phyloP scores from a whole-genome alignment of 2,113 vertebrate species.

The Lathamus discolor region DNA sequence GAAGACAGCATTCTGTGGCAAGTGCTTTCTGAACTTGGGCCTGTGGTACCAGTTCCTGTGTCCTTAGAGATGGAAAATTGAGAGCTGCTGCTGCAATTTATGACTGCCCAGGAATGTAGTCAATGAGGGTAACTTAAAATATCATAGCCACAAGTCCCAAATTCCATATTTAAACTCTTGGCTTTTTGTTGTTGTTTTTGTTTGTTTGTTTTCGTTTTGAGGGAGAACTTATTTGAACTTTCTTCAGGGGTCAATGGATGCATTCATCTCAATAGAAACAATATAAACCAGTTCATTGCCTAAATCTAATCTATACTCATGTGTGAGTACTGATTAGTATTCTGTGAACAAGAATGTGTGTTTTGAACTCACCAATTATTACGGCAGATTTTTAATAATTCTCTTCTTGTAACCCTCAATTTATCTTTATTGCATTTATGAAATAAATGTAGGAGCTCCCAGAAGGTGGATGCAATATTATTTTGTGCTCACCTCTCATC shows the following conservation, averaged over 20 bases:
- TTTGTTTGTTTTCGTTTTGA: neutral
- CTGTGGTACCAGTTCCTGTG: neutral
- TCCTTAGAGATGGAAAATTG: neutral
- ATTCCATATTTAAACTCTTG: neutral
- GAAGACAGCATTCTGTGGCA: neutral
- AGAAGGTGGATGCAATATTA: constrained; percentile 41
- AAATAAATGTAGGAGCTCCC: constrained; percentile 25
- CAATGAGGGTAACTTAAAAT: neutral
- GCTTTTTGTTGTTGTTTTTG: no score
- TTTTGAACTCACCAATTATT: constrained; percentile 47
- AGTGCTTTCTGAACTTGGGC: neutral
- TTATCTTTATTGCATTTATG: constrained; percentile 50
- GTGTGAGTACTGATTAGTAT: neutral
- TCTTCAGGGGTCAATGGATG: neutral
- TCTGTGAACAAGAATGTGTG: neutral
- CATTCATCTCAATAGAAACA: neutral
- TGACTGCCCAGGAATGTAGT: neutral
- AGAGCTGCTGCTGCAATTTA: neutral
- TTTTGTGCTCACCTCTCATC: constrained; percentile 39
- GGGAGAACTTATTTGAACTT: neutral
- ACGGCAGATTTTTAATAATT: constrained; percentile 43
- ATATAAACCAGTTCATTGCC: neutral
- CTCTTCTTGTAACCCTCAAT: constrained; percentile 17
- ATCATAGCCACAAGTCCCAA: neutral
- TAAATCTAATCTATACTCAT: neutral